Evolutionary conservation across 2,888 invertebrate genomes (phyloP).

Genomic region (Campoletis raptor): DNA sequence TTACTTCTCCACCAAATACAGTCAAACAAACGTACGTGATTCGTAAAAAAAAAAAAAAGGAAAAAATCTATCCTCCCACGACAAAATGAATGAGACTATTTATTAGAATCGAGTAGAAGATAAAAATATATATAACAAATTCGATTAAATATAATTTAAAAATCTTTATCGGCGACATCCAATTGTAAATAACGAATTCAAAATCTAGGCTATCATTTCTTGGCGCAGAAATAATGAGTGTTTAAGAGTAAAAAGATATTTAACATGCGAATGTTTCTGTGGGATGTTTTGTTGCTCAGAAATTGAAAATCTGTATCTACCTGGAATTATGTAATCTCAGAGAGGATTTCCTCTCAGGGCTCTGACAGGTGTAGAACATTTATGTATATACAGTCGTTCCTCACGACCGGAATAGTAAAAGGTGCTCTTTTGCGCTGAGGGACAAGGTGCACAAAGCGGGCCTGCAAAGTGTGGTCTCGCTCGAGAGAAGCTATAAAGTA

Average conservation of each 20-base stretch:
- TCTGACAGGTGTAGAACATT: slow-evolving; percentile 62
- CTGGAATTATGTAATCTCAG: not conserved
- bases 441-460: slow-evolving; percentile 56
- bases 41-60: no score
- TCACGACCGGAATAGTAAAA: slow-evolving; percentile 59
- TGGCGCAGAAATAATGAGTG: not conserved
- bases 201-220: not conserved
- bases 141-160: not conserved
- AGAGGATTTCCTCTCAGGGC: slow-evolving; percentile 24
- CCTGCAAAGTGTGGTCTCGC: slow-evolving; percentile 60
- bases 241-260: not conserved
- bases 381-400: slow-evolving; percentile 40
- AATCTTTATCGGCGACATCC: not conserved
- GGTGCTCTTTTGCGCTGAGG: slow-evolving; percentile 29
- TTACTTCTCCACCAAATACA: no score
- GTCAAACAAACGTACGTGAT: no score
- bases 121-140: not conserved
- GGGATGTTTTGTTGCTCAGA: not conserved
- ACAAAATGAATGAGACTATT: no score
- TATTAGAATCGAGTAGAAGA: no score
- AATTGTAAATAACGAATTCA: no score
- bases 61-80: no score
- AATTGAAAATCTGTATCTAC: slow-evolving; percentile 5
- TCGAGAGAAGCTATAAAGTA: slow-evolving; percentile 63
- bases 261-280: not conserved